These are phyloP conservation scores for Chirona hameri DNA, from an alignment of 2,888 invertebrate genomes.

Conservation along the genomic window DNA sequence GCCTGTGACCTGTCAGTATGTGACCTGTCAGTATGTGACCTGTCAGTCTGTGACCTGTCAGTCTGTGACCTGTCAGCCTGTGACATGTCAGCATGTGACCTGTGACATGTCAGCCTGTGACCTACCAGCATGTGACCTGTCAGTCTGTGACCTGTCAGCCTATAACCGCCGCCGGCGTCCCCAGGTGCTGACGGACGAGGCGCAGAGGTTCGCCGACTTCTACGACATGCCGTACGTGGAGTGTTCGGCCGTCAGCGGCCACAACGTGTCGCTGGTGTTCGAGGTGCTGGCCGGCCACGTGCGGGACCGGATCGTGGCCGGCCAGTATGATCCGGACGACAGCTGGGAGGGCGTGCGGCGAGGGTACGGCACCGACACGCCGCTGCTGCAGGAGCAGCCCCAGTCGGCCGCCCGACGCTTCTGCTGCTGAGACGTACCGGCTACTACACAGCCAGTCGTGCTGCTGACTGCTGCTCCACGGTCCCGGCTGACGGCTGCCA, in stretches of 20 bases:
- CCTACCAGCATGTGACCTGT: no score
- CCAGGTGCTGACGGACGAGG: constrained; percentile 77
- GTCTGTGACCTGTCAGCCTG: no score
- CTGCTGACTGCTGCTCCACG: background rate
- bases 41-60: no score
- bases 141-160: no score
- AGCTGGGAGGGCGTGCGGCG: constrained; percentile 22
- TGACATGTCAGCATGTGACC: no score
- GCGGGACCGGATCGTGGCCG: background rate
- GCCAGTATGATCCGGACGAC: background rate
- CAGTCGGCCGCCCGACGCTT: background rate
- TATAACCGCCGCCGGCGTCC: background rate
- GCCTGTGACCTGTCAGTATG: no score
- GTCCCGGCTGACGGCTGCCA: background rate
- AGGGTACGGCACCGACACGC: background rate
- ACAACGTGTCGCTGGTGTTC: constrained; percentile 91
- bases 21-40: no score
- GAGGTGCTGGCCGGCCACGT: constrained; percentile 50
- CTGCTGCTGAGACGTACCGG: background rate
- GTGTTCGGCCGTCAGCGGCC: constrained; percentile 90
- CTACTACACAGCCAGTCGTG: no score
- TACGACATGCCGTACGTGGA: constrained; percentile 89
- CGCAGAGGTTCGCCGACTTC: constrained; percentile 84
- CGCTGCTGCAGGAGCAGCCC: no score
- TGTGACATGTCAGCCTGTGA: no score